Evolutionary conservation across 2,113 vertebrate genomes (phyloP).

Genomic region (Formicarius rufipectus): DNA sequence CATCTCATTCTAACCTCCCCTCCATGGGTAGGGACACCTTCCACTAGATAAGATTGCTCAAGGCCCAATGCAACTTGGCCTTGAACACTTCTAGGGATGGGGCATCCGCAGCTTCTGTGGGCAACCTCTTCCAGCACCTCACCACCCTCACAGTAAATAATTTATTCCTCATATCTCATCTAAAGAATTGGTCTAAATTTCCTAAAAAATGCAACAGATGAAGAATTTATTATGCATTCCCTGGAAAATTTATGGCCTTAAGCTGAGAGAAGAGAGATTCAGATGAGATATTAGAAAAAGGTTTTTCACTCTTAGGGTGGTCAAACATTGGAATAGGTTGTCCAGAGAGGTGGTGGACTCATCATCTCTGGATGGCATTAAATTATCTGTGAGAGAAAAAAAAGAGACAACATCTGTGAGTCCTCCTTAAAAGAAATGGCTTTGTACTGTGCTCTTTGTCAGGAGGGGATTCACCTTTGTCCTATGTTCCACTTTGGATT

Average conservation of each 20-base stretch:
- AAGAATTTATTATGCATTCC: background rate
- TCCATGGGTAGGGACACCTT: background rate
- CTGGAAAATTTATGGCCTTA: background rate
- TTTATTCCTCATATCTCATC: background rate
- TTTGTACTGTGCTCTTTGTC: background rate
- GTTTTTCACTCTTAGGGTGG: background rate
- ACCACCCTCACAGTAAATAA: background rate
- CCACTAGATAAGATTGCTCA: background rate
- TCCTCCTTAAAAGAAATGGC: background rate
- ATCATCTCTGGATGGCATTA: background rate
- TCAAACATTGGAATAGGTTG: background rate
- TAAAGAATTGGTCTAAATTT: background rate
- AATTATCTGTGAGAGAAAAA: background rate
- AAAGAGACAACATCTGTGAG: background rate
- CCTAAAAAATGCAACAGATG: background rate
- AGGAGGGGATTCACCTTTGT: background rate
- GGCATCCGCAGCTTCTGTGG: background rate
- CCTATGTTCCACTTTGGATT: background rate
- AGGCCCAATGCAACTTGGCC: rapidly evolving
- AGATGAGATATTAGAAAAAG: background rate
- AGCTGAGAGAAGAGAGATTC: background rate
- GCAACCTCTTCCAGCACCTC: background rate
- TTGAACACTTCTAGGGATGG: background rate
- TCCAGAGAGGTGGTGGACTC: too few relatives aligned
- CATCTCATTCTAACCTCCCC: background rate